Evolutionary conservation across 2,797 vertebrate species (phyloP).

Genomic region (Lepidocolaptes lacrymiger): DNA sequence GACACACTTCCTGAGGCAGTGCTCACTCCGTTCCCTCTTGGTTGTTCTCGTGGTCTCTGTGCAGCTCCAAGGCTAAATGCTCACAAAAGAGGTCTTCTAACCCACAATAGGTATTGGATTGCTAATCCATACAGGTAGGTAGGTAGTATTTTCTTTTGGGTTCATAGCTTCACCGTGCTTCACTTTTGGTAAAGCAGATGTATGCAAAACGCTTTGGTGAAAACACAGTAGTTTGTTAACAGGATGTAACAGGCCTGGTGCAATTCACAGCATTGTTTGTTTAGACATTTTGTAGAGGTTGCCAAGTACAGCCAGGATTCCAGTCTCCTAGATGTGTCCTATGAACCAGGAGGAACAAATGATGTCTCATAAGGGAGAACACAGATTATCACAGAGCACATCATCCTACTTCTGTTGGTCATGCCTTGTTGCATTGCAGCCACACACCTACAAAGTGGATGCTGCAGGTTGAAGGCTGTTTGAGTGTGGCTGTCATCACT

Average conservation of each 20-base stretch:
- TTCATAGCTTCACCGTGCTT: not conserved
- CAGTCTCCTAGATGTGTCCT: not conserved
- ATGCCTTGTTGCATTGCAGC: not conserved
- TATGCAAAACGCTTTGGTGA: not conserved
- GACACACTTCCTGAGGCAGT: not conserved
- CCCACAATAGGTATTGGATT: not conserved
- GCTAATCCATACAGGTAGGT: not conserved
- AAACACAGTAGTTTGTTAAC: not conserved
- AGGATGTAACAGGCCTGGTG: not conserved
- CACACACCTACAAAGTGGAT: not conserved
- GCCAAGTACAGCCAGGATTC: not conserved
- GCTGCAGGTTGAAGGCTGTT: not conserved
- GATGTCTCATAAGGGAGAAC: not conserved
- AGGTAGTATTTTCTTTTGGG: not conserved
- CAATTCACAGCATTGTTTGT: rapidly evolving
- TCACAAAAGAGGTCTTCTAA: not conserved
- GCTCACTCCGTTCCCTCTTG: not conserved
- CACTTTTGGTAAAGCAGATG: not conserved
- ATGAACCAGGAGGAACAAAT: not conserved
- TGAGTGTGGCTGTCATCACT: not conserved
- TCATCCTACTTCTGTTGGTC: not conserved
- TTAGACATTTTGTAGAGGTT: not conserved
- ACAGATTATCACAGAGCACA: not conserved
- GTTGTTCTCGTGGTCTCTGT: rapidly evolving
- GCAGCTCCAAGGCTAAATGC: not conserved